Evolutionary conservation across 92 coral and sea anemone species (phyloP), one percentile per base, ranked within the genome.

Genomic region (Umimayanthus kanabou): DNA sequence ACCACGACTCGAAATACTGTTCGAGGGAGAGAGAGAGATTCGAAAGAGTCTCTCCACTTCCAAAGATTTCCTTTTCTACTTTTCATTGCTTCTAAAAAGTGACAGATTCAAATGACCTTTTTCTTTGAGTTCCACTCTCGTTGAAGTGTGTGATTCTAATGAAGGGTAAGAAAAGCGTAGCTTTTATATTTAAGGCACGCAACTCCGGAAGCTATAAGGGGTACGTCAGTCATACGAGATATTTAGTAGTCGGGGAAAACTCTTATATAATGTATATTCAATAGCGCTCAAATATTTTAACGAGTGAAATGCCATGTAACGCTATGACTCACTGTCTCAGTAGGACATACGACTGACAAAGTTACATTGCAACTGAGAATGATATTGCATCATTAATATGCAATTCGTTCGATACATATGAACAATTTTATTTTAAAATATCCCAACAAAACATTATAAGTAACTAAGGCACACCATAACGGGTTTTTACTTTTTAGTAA

Each of bases 1-100:
- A 94, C 96, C 18, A 97, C 99, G 64, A 97, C 92, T 84, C 91
- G 91, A 39, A 94, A 94, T 74, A 96, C 94, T 58, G 94, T 86
- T 42, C 93, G 85, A 58, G 98, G 98, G 7, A 94, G 95, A 18
- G 93, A 87, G 0, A 95, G 80, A 23, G 92, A 85, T 50, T 95
- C 98, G 78, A 93, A 91, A 16, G 96, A 89, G 80, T 93, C 82
- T 75, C 92, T 86, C 78, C 76, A 82, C 25, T 69, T 80, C 76
- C 88, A 89, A 30, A 61, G 40, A 33, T 80, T 37, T 20, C 65
- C 85, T 75, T 72, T 89, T 70, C 73, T 85, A 5, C 90, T 80
- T 64, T 85, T 89, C 90, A 85, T 86, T 65, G 43, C 58, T 29
- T 16, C 23, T n/a, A 18, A 14, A 6, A 85, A 67, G 18, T 8